Percentiles rank a stretch among this genome's conserved stretches.
Conservation (phyloP, 2,888 invertebrate species). For the Fragum sueziense region DNA sequence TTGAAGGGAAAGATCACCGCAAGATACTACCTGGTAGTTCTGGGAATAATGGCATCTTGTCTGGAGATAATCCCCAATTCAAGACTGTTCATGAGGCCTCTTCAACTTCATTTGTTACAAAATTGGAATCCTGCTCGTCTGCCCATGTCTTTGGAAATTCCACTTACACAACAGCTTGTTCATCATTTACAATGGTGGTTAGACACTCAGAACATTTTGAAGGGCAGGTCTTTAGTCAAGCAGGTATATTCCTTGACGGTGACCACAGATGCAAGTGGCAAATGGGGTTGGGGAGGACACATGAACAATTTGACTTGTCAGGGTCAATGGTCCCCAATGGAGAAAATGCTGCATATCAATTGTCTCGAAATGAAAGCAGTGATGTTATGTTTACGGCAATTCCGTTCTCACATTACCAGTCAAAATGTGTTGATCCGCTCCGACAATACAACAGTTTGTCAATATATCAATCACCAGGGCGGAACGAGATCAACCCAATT, state of each 20-base stretch:
- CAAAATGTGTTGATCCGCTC: not conserved
- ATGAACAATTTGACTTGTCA: constrained; percentile 16
- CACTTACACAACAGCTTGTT: constrained; percentile 4
- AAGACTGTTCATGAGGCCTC: constrained; percentile 39
- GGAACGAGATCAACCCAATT: constrained; percentile 4
- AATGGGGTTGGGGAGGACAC: constrained; percentile 7
- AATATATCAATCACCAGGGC: constrained; percentile 28
- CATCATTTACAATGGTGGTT: constrained; percentile 19
- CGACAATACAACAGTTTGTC: constrained; percentile 26
- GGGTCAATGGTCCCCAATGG: not conserved
- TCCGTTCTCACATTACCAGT: constrained; percentile 11
- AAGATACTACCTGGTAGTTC: constrained; percentile 15
- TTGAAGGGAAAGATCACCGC: constrained; percentile 11
- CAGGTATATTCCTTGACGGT: not conserved
- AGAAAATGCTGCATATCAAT: constrained; percentile 9
- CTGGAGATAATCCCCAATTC: constrained; percentile 40
- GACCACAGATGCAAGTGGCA: constrained; percentile 17
- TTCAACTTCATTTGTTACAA: constrained; percentile 30
- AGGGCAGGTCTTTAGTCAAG: constrained; percentile 21
- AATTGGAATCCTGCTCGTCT: constrained; percentile 26
- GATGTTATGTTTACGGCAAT: constrained; percentile 14
- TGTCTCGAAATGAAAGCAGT: constrained; percentile 14
- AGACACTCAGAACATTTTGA: constrained; percentile 3
- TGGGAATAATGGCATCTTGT: constrained; percentile 42
- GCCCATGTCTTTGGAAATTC: not conserved